These are phyloP conservation scores for Brienomyrus brachyistius DNA, from an alignment of 2,113 vertebrate genomes.

Conservation along the genomic window DNA sequence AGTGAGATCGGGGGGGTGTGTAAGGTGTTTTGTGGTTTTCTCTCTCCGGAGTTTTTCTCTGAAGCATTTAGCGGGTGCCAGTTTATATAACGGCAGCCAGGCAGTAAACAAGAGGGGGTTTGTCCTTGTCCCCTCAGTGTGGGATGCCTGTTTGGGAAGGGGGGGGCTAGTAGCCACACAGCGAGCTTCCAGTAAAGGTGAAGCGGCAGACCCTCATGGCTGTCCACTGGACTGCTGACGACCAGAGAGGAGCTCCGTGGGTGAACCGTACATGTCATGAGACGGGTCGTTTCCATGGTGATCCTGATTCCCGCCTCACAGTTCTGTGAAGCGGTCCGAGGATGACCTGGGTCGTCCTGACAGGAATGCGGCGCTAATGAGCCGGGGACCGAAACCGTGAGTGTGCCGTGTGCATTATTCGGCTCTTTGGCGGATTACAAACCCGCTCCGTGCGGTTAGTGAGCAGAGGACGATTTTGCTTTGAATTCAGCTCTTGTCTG, in stretches of 20 bases:
- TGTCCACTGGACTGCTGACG: background rate
- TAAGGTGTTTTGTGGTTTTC: background rate
- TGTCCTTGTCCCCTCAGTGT: slow-evolving; percentile 43
- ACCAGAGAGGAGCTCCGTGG: background rate
- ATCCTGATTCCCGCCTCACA: background rate
- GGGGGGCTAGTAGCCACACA: background rate
- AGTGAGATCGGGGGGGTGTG: background rate
- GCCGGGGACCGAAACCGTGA: background rate
- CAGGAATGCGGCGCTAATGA: background rate
- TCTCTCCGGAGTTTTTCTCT: slow-evolving; percentile 27
- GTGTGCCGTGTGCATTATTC: background rate
- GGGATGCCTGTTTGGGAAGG: slow-evolving; percentile 36
- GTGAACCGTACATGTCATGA: too few relatives aligned
- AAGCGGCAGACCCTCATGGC: background rate
- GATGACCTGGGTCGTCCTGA: background rate
- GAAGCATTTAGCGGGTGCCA: slow-evolving; percentile 44
- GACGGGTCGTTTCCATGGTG: background rate
- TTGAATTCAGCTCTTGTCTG: background rate
- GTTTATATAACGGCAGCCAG: slow-evolving; percentile 48
- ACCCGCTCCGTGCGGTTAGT: background rate
- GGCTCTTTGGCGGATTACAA: background rate
- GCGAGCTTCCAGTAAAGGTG: background rate
- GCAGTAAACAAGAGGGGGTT: slow-evolving; percentile 57
- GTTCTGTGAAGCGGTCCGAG: background rate
- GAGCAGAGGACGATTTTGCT: background rate